Evolutionary conservation across 2,113 vertebrate species (phyloP), one percentile per base, ranked within the genome.

Genomic region (Ciconia stormi): DNA sequence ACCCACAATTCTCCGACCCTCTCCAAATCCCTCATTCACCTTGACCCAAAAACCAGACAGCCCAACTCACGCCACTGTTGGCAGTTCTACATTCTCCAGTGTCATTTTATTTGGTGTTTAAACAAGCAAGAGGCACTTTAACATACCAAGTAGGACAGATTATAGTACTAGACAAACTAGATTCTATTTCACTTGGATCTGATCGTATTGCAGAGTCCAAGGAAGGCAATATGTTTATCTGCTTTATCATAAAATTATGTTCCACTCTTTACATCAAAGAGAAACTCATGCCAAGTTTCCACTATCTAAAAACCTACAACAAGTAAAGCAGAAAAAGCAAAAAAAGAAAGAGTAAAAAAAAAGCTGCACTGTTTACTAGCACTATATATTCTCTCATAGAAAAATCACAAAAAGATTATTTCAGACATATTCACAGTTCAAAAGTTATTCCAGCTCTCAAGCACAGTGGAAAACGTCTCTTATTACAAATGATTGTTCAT

Each of bases 151-250:
- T 0, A 70, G 38, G 44, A 18, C 73, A 87, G 40, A 58, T 20
- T 52, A 12, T 3, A 82, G 65, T 18, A 72, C 52, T 27, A 42
- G 70, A 70, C 47, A 56, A 85, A 87, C 84, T 40, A 86, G 84
- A 93, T 91, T 66, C 42, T 73, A 30, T 91, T 96, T 80, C 84
- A 56, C 87, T 90, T 85, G 87, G 84, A 90, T 61, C 44, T 15
- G 56, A 95, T 87, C 1, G 0, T 30, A 78, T 29, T 90, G 55
- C 55, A 18, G 40, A 3, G 59, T 29, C 63, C 77, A 84, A 89
- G 72, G 67, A 74, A 92, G 47, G 58, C 40, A 91, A 10, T 17
- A 29, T 13, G 15, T 52, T 93, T 38, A 89, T 80, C 67, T 83
- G 63, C 62, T 87, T 70, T 40, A 65, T 56, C 47, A 82, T 16